Evolutionary conservation across 2,113 vertebrate species (phyloP), one percentile per base, ranked within the genome.

Genomic region (Anser brachyrhynchus): DNA sequence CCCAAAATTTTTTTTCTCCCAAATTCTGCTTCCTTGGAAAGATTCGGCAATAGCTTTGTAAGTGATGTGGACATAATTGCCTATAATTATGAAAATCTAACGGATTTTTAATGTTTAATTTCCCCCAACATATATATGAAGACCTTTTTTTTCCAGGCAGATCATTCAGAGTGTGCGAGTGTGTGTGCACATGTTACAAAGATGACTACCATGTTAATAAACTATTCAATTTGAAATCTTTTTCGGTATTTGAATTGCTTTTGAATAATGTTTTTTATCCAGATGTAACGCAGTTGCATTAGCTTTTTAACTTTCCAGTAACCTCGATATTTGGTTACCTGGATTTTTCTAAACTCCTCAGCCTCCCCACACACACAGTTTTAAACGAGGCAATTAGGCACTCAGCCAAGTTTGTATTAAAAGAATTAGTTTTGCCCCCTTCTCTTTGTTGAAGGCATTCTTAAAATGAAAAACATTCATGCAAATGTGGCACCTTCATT

Each of bases 201-300:
- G 98, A 98, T 97, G 98, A 99, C 98, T 98, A 98, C 98, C 99
- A 98, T 98, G 98, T 99, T 98, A 99, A 99, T 99, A 99, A 99
- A 99, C 98, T 98, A 97, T 98, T 97, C 98, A 97, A 99, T 98
- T 99, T 98, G 98, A 98, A 99, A 98, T 96, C 98, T 97, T 98
- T 98, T 98, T 98, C 87, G 95, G 98, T 98, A 98, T 98, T 98
- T 95, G 98, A 98, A 98, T 98, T 98, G 96, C 98, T 98, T 98
- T 98, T 97, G 96, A 98, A 98, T 98, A 98, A 97, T 89, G 93
- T 98, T 98, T 98, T 98, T 98, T 98, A 98, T 97, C 98, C 62
- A 15, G 97, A 98, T 98, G 96, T 98, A 98, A 98, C 96, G 13
- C 90, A 97, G 96, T 97, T 98, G 97, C 97, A 97, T 98, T 98